Percentiles rank a stretch among this genome's conserved stretches.
These are phyloP conservation scores for Papilio elwesi DNA, from an alignment of 2,888 invertebrate genomes.

Conservation along the genomic window DNA sequence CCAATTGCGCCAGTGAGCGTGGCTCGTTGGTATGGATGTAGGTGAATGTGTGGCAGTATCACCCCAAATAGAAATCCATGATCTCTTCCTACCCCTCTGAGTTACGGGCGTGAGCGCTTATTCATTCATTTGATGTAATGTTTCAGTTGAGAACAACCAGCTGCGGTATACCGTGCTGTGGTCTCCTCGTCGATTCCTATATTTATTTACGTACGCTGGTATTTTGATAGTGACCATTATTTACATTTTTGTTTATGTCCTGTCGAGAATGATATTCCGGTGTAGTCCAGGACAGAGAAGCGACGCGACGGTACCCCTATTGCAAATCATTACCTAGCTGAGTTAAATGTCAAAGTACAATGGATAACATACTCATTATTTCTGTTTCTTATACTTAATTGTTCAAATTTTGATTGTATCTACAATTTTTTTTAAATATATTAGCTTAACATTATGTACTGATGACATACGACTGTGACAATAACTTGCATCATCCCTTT, in stretches of 20 bases:
- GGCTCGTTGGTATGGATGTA: no score
- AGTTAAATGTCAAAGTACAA: neutral
- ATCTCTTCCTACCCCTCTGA: no score
- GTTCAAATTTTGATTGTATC: neutral
- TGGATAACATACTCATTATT: neutral
- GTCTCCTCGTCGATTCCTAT: constrained; percentile 89
- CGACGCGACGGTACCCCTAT: constrained; percentile 46
- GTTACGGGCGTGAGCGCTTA: no score
- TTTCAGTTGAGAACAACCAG: constrained; percentile 85
- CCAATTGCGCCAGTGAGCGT: no score
- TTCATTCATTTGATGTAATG: constrained; percentile 25
- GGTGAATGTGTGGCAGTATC: no score
- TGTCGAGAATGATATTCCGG: constrained; percentile 43
- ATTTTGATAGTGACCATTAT: constrained; percentile 51
- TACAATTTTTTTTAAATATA: no score
- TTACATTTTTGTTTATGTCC: constrained; percentile 42
- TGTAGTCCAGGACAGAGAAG: constrained; percentile 40
- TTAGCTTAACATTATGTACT: no score
- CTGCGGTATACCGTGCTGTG: constrained; percentile 90
- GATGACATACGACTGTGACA: no score
- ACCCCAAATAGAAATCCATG: no score
- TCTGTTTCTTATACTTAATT: neutral
- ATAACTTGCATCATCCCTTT: no score
- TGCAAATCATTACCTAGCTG: constrained; percentile 43
- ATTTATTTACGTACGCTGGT: constrained; percentile 82